These are phyloP conservation scores for Neocrepidodera transversa DNA, from an alignment of 2,888 invertebrate species.

Conservation along the genomic window DNA sequence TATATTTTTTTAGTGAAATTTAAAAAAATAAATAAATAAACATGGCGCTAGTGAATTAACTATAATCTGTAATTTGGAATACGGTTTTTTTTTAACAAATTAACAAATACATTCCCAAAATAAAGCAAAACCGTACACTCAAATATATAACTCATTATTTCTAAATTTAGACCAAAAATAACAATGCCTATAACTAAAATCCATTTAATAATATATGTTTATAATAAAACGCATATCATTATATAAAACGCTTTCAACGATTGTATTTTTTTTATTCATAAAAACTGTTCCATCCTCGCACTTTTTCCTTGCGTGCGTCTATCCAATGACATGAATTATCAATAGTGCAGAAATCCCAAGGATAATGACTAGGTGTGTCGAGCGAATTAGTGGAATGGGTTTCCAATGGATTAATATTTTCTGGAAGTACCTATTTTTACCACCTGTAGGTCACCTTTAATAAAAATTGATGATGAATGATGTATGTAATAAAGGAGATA, in stretches of 20 bases:
- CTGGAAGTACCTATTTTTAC: too few species aligned
- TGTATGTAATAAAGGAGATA: too few species aligned
- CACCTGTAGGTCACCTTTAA: neutral
- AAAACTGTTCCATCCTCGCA: conserved; percentile 7
- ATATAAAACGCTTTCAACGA: conserved; percentile 3
- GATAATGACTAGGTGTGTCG: conserved; percentile 9
- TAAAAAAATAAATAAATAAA: too few species aligned
- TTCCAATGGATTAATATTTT: neutral
- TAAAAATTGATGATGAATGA: neutral
- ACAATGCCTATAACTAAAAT: neutral
- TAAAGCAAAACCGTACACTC: too few species aligned
- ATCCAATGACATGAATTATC: conserved; percentile 9
- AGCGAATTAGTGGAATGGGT: conserved; percentile 4
- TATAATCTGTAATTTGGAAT: too few species aligned
- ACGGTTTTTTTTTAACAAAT: too few species aligned
- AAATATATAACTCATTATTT: too few species aligned
- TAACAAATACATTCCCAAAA: too few species aligned
- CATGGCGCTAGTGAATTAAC: too few species aligned
- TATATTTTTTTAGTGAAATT: too few species aligned
- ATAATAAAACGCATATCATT: conserved; percentile 2
- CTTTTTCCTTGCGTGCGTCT: conserved; percentile 8
- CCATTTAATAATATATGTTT: neutral
- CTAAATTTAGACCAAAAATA: neutral
- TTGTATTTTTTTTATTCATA: conserved; percentile 8
- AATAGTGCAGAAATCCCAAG: neutral